Conservation (phyloP, 2,797 vertebrate species). For the Serranus cabrilla region DNA sequence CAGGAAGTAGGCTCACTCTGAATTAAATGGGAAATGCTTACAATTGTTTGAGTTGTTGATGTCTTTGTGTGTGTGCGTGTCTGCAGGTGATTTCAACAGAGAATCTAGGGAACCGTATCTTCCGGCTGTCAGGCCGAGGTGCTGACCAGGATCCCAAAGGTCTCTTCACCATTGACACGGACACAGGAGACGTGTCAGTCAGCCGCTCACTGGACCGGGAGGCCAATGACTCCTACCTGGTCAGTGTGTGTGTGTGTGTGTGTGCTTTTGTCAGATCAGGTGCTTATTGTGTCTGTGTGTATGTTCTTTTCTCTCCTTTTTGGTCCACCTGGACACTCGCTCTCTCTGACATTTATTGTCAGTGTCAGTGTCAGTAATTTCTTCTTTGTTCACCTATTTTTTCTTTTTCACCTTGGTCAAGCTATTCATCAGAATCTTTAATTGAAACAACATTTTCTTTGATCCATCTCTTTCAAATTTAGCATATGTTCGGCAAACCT, state of each 20-base stretch:
- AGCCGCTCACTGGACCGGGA: conserved; percentile 93
- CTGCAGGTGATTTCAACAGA: conserved; percentile 92
- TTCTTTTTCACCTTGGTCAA: not conserved
- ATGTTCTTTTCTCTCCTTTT: conserved; percentile 4
- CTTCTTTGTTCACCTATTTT: not conserved
- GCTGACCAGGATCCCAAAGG: conserved; percentile 95
- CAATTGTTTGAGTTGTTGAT: conserved; percentile 10
- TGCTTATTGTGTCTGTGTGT: conserved; percentile 12
- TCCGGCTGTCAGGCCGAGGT: conserved; percentile 93
- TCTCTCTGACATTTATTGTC: conserved; percentile 12
- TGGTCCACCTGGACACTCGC: conserved; percentile 2
- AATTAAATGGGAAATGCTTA: conserved; percentile 6
- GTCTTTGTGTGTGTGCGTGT: conserved; percentile 26
- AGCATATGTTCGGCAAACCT: not conserved
- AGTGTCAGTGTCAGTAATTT: not conserved
- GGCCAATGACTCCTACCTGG: conserved; percentile 90
- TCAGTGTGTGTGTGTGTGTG: conserved; percentile 83
- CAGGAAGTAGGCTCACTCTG: not conserved
- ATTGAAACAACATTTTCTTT: conserved; percentile 6
- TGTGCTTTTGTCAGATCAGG: not conserved
- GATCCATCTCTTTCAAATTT: not conserved
- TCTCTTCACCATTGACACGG: conserved; percentile 92
- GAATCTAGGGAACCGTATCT: conserved; percentile 88
- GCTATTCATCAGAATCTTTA: conserved; percentile 1
- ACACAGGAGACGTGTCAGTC: conserved; percentile 92